Evolutionary conservation across 2,888 invertebrate species (phyloP).

Genomic region (Cheilosia urbana): DNA sequence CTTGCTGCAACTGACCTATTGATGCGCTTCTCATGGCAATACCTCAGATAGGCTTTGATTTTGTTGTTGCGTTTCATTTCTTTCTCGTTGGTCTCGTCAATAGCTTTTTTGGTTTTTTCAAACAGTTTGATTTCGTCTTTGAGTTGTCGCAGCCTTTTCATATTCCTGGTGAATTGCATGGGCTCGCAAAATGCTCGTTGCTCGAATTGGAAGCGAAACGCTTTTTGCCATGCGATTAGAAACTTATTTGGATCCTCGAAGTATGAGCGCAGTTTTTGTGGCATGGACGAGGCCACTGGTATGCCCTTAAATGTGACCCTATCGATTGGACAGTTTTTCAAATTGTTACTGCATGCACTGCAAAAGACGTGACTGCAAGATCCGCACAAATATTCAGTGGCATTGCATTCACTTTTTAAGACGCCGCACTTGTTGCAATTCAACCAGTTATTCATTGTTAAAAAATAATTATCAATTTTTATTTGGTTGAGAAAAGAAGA

Average conservation of each 20-base stretch:
- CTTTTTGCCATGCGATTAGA: constrained; percentile 36
- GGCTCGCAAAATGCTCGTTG: constrained; percentile 36
- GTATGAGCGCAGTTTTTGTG: constrained; percentile 21
- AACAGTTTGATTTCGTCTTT: constrained; percentile 41
- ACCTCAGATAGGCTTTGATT: constrained; percentile 42
- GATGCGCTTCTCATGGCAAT: constrained; percentile 4
- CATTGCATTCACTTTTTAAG: not conserved
- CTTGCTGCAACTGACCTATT: not conserved
- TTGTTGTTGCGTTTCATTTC: constrained; percentile 39
- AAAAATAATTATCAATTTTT: not conserved
- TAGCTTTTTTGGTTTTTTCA: not conserved
- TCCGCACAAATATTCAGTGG: constrained; percentile 31
- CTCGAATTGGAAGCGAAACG: constrained; percentile 55
- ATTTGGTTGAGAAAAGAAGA: too few species aligned
- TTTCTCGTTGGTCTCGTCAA: constrained; percentile 10
- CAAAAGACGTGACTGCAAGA: constrained; percentile 59
- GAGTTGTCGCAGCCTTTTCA: constrained; percentile 19
- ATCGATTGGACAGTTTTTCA: constrained; percentile 45
- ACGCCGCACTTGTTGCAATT: constrained; percentile 66
- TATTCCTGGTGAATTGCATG: not conserved
- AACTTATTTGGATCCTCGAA: constrained; percentile 54
- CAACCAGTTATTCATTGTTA: constrained; percentile 48
- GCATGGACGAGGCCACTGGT: constrained; percentile 42
- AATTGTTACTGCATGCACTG: constrained; percentile 35
- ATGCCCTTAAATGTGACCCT: constrained; percentile 37